A percentile compares a stretch with the other conserved stretches of the same genome.
Evolutionary conservation across 2,797 vertebrate species (phyloP).

Genomic region (Pangasius djambal): DNA sequence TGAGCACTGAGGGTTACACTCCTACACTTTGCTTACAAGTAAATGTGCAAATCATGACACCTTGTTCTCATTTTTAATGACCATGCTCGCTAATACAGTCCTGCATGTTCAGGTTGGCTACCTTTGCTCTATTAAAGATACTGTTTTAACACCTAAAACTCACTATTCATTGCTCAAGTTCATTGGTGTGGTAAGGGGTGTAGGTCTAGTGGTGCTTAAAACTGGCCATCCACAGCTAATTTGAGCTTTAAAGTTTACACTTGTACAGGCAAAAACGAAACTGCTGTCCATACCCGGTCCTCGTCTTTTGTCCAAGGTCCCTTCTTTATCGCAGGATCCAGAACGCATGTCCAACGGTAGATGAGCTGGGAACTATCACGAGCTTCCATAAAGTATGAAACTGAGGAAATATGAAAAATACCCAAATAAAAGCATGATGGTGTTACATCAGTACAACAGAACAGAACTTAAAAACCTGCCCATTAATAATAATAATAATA

Average conservation of each 20-base stretch:
- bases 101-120: too few species aligned
- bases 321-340: conserved; percentile 86
- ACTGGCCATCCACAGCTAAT: neutral
- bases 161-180: too few species aligned
- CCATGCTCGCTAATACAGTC: neutral
- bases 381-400: conserved; percentile 94
- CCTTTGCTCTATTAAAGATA: too few species aligned
- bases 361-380: conserved; percentile 84
- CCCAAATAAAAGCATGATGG: neutral
- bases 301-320: conserved; percentile 86
- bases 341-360: conserved; percentile 87
- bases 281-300: conserved; percentile 73
- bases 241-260: neutral
- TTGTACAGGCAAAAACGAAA: neutral
- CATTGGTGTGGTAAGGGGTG: neutral
- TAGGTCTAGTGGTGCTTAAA: neutral
- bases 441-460: neutral
- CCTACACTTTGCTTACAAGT: too few species aligned
- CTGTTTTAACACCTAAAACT: neutral
- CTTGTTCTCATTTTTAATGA: neutral
- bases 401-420: conserved; percentile 64
- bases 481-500: neutral
- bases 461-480: neutral
- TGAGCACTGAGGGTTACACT: too few species aligned
- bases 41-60: too few species aligned